Conservation (phyloP, 2,888 invertebrate genomes). For the Polymixis lichenea region DNA sequence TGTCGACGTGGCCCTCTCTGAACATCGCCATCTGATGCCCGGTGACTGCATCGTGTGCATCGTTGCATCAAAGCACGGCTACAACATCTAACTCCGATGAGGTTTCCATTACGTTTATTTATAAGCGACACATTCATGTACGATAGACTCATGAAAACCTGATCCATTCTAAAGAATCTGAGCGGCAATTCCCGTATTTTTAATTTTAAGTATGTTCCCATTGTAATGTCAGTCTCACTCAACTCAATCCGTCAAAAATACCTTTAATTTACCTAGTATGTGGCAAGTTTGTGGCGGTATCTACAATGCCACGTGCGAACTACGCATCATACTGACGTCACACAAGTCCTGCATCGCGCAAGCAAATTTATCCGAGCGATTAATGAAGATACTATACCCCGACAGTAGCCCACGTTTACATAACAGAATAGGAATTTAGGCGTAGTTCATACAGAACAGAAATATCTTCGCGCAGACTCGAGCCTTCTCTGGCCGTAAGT, state of each 20-base stretch:
- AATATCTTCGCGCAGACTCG: too few species aligned
- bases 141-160: background rate
- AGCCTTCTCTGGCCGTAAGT: too few species aligned
- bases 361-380: too few species aligned
- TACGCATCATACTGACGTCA: too few species aligned
- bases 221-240: background rate
- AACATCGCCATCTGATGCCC: conserved; percentile 73
- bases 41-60: conserved; percentile 74
- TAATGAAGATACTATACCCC: too few species aligned
- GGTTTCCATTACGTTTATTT: background rate
- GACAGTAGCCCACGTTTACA: too few species aligned
- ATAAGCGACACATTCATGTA: background rate
- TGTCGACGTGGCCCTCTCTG: conserved; percentile 58
- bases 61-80: conserved; percentile 57
- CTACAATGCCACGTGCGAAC: too few species aligned
- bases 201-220: too few species aligned
- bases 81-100: conserved; percentile 31
- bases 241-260: background rate
- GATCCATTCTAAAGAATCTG: background rate
- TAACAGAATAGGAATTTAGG: too few species aligned
- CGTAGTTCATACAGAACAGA: too few species aligned
- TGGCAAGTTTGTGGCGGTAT: background rate
- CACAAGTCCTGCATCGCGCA: too few species aligned
- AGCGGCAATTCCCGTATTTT: too few species aligned
- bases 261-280: background rate